Base-by-base conservation (phyloP, 2,888 invertebrate species). In the Eupeodes luniger region DNA sequence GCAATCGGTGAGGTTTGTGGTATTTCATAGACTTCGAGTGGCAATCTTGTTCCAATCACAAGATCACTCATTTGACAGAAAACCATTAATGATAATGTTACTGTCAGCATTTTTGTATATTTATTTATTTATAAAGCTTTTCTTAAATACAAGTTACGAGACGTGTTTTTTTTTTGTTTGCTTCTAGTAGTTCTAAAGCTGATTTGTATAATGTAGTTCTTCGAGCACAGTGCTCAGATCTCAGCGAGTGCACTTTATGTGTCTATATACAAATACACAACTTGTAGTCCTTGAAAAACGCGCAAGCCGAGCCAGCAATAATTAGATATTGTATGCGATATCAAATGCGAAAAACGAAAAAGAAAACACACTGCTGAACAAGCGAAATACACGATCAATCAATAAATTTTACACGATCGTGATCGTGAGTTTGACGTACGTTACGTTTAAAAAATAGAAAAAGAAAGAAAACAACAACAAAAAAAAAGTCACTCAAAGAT, bases 21-120 rank as follows among this genome's bases (percentile, higher is more conserved):
- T 89, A 93, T 91, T 90, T 93, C 93, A 87, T 93, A 93, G 14
- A 93, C 92, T 90, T 93, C 93, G 64, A 93, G 91, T 89, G 93
- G 93, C 90, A 93, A 91, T 84, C 93, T 92, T 91, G 93, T 93
- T 91, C 92, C 90, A 88, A 90, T 90, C 85, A 90, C 90, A 57
- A 85, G 75, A 74, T 88, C 90, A 88, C 90, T 91, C 82, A 91
- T 78, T 72, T 90, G 90, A 86, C 90, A 91, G 81, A 90, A 90
- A 82, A 90, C 81, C 47, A 91, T 90, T 87, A 91, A 89, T 87
- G 81, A 84, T 67, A 90, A 76, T 66, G 89, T 90, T 83, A 90
- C 87, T 85, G 85, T 84, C 77, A 89, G 88, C 90, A 91, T 91
- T 87, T 90, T 90, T 9, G 40, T 40, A 40, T 40, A 77, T 72